Evolutionary conservation across 2,113 vertebrate species (phyloP), one percentile per base, ranked within the genome.

Genomic region (Pseudorhombus dupliciocellatus): DNA sequence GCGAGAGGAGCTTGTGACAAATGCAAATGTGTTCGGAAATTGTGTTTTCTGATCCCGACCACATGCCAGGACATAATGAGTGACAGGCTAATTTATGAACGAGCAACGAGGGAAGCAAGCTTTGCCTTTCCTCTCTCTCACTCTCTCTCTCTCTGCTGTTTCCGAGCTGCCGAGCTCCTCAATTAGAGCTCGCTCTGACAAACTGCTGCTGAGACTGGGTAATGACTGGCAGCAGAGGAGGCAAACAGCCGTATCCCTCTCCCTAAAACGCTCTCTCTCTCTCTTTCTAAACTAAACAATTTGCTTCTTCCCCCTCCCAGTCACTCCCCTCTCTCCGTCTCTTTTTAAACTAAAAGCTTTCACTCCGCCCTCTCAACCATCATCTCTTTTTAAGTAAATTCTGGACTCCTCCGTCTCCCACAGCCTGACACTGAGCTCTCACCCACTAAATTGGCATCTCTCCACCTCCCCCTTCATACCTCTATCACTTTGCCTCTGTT

Each of bases 111-210:
- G 52, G 67, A 64, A 69, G 53, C 60, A 30, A 53, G 37, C 31
- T 37, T 15, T 26, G 40, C 52, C 56, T 56, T 58, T 46, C 1
- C 21, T 26, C 56, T 60, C 57, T 70, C 65, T 40, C 42, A 57
- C 58, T 67, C 66, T 53, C 51, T 53, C 60, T 42, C 44, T 61
- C 54, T 66, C 54, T 31, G 76, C 37, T 42, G 76, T 75, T 87
- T 88, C 75, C 63, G 28, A 80, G 75, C 81, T 60, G 78, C 66
- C 37, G 63, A 77, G 56, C 78, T 83, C 87, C 78, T 90, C 89
- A 88, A 85, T 89, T 89, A 91, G 84, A 80, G 63, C 84, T 55
- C 12, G 28, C 72, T 64, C 77, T 77, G 78, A 76, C 86, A 81
- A 86, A 81, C 86, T 82, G 73, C 81, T 26, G 72, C 75, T 31